phyloP scores from a whole-genome alignment of 2,113 vertebrate genomes.

The Pedetes capensis region DNA sequence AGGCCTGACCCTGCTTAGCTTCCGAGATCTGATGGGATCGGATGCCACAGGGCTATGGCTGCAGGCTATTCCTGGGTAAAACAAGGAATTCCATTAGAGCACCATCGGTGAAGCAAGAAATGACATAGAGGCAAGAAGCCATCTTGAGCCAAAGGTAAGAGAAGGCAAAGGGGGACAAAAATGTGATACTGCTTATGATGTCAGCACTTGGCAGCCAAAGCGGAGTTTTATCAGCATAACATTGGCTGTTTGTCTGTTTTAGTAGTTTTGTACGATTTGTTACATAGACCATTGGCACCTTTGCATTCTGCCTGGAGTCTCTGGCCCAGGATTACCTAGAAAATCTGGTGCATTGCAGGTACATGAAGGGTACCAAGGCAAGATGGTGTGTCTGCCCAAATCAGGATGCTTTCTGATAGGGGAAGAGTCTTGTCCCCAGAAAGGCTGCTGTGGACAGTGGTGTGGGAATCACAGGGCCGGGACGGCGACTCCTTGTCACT shows the following conservation, averaged over 20 bases:
- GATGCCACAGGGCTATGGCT: too few relatives aligned
- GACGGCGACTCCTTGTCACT: neutral
- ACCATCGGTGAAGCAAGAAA: neutral
- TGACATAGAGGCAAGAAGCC: neutral
- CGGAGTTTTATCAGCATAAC: neutral
- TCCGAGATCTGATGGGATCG: too few relatives aligned
- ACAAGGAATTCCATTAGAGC: neutral
- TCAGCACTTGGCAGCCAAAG: neutral
- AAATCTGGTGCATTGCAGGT: neutral
- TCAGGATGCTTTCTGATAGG: too few relatives aligned
- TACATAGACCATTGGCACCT: neutral
- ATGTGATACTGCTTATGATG: accelerated
- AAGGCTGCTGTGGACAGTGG: neutral
- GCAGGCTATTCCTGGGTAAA: neutral
- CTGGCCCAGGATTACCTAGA: neutral
- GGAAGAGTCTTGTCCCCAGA: neutral
- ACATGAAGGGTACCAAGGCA: neutral
- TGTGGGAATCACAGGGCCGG: neutral
- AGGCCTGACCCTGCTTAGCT: too few relatives aligned
- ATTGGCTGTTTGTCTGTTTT: neutral
- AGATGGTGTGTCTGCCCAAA: neutral
- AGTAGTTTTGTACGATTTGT: neutral
- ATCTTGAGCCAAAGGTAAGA: accelerated
- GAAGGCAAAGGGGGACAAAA: neutral
- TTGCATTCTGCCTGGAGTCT: neutral